Conservation (phyloP, 2,797 vertebrate species). For the Aldrovandia affinis region DNA sequence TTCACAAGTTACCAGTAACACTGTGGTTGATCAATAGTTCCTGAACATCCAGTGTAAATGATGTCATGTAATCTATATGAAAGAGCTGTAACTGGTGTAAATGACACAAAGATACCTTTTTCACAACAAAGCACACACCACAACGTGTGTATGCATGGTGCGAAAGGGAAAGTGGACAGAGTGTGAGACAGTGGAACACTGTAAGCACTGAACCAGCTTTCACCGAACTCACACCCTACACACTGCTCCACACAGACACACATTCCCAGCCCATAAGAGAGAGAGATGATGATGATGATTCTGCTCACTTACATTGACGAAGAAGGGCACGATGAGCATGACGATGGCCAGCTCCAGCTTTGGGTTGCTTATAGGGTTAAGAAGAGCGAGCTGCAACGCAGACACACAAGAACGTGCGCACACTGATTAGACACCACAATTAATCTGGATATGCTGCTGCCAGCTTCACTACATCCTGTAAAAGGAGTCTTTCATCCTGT, state of each 20-base stretch:
- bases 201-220: neutral
- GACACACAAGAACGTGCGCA: slow-evolving; percentile 7
- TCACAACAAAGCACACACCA: too few relatives aligned
- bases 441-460: neutral
- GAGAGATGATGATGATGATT: neutral
- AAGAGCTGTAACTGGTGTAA: too few relatives aligned
- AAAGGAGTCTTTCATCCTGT: neutral
- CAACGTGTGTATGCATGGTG: too few relatives aligned
- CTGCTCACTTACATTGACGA: slow-evolving; percentile 90
- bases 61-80: too few relatives aligned
- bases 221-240: neutral
- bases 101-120: too few relatives aligned
- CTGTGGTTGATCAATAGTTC: too few relatives aligned
- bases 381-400: slow-evolving; percentile 81
- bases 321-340: slow-evolving; percentile 98
- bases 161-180: neutral
- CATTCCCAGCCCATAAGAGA: neutral
- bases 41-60: too few relatives aligned
- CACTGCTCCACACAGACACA: neutral
- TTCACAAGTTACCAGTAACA: too few relatives aligned
- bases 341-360: slow-evolving; percentile 94
- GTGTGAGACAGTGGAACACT: neutral
- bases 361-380: slow-evolving; percentile 91
- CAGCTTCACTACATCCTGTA: neutral
- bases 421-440: slow-evolving; percentile 23